Percentiles rank a stretch among this genome's conserved stretches.
These are phyloP conservation scores for Pinctada fucata DNA, from an alignment of 2,888 invertebrate genomes.

Conservation along the genomic window DNA sequence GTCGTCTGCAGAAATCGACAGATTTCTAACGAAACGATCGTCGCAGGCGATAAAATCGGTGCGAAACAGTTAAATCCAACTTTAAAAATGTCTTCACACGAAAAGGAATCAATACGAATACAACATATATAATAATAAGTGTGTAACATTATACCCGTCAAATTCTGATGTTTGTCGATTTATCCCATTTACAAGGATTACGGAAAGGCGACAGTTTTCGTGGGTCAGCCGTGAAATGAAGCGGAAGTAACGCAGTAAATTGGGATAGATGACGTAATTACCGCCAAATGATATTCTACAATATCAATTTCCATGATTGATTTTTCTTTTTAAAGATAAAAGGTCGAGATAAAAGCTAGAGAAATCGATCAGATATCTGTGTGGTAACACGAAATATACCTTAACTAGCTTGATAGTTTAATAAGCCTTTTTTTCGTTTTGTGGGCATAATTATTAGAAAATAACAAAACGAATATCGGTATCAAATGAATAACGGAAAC, in stretches of 20 bases:
- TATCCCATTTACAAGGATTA: neutral
- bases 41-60: neutral
- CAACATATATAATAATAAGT: neutral
- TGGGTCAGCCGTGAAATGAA: conserved; percentile 5
- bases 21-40: neutral
- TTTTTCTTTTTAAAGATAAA: too few relatives aligned
- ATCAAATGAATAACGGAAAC: too few relatives aligned
- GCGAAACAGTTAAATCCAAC: neutral
- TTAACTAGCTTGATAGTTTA: too few relatives aligned
- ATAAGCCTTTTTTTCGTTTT: too few relatives aligned
- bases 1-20: neutral
- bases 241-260: neutral
- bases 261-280: neutral
- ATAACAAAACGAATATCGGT: too few relatives aligned
- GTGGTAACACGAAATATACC: too few relatives aligned
- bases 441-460: too few relatives aligned
- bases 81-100: neutral
- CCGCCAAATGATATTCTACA: neutral
- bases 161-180: neutral
- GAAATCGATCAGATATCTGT: too few relatives aligned
- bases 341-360: too few relatives aligned
- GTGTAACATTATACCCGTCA: neutral
- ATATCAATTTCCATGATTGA: neutral
- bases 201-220: conserved; percentile 10
- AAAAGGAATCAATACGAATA: neutral